A percentile compares a stretch with the other conserved stretches of the same genome.
Conservation (phyloP, 2,797 vertebrate species). For the Chrosomus eos region DNA sequence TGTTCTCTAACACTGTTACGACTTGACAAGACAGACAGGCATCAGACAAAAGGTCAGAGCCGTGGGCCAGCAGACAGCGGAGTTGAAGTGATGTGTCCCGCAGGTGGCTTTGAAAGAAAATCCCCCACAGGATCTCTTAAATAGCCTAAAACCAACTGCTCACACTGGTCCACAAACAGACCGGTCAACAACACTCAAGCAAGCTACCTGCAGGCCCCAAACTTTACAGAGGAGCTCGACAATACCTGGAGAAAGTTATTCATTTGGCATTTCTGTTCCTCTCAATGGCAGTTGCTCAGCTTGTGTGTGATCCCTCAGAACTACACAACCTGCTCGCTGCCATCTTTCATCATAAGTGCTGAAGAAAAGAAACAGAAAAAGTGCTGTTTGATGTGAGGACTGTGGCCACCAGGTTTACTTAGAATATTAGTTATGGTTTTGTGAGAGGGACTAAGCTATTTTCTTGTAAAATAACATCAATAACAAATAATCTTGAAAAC, state of each 20-base stretch:
- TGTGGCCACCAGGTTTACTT: not conserved
- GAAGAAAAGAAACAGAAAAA: too few relatives aligned
- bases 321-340: not conserved
- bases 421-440: not conserved
- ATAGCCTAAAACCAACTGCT: slow-evolving; percentile 22
- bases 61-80: slow-evolving; percentile 42
- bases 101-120: slow-evolving; percentile 41
- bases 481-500: not conserved
- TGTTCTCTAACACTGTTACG: slow-evolving; percentile 45
- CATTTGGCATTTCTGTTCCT: not conserved
- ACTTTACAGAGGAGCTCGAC: not conserved
- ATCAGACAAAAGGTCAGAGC: slow-evolving; percentile 59
- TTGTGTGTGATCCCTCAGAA: not conserved
- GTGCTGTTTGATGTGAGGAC: not conserved
- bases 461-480: too few relatives aligned
- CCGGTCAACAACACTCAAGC: not conserved
- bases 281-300: not conserved
- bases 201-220: slow-evolving; percentile 8
- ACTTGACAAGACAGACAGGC: slow-evolving; percentile 63
- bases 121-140: slow-evolving; percentile 8
- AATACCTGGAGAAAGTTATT: slow-evolving; percentile 14
- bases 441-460: not conserved
- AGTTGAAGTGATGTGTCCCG: slow-evolving; percentile 43
- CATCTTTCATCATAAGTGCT: not conserved
- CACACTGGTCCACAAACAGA: slow-evolving; percentile 22